Conservation (phyloP, 2,113 vertebrate genomes). For the Heterotilapia buettikoferi region DNA sequence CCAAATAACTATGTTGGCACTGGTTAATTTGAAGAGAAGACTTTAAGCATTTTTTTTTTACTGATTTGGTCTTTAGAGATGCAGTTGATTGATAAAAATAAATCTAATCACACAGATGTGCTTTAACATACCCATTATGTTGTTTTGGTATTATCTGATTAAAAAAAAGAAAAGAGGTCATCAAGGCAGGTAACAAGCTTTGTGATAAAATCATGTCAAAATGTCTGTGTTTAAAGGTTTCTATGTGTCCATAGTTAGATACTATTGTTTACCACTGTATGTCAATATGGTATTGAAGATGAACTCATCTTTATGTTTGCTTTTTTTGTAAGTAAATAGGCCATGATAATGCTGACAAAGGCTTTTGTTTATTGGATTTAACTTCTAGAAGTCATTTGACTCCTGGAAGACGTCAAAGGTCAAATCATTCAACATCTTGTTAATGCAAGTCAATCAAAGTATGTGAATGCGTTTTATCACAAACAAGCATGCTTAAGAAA, state of each 20-base stretch:
- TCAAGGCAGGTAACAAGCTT: slow-evolving; percentile 18
- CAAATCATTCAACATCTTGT: background rate
- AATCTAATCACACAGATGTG: background rate
- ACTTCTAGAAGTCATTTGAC: background rate
- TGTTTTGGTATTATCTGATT: background rate
- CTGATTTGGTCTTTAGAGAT: background rate
- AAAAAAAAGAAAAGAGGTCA: background rate
- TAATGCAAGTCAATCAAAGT: background rate
- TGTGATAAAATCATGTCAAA: slow-evolving; percentile 18
- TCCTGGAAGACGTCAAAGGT: background rate
- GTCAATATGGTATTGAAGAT: background rate
- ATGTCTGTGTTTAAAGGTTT: background rate
- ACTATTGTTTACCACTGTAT: background rate
- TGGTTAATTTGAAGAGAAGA: background rate
- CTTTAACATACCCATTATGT: background rate
- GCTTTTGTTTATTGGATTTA: background rate
- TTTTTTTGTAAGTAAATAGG: background rate
- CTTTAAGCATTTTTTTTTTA: background rate
- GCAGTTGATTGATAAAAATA: background rate
- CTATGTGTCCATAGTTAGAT: background rate
- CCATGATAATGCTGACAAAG: background rate
- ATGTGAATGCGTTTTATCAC: background rate
- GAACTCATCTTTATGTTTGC: background rate
- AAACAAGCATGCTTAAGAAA: background rate
- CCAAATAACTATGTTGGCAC: background rate